A percentile compares a stretch with the other conserved stretches of the same genome.
phyloP scores from a whole-genome alignment of 2,888 invertebrate species.

The Torymus tubicola region DNA sequence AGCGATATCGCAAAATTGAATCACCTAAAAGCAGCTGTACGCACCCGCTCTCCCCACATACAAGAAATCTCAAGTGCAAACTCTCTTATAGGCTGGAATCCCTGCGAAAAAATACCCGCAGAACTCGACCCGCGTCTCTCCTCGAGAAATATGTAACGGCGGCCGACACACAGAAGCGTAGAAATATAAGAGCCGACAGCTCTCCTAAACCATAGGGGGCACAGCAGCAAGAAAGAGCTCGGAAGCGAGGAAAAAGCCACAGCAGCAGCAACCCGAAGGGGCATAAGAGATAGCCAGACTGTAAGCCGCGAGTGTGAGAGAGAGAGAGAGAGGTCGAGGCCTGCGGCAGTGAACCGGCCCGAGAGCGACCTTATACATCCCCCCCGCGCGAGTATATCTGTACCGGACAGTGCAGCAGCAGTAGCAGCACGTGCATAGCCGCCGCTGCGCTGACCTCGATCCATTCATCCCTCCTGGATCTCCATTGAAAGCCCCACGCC shows the following conservation, averaged over 20 bases:
- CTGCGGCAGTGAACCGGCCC: slow-evolving; percentile 58
- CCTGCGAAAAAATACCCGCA: too few relatives aligned
- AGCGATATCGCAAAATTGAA: too few relatives aligned
- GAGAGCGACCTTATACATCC: slow-evolving; percentile 56
- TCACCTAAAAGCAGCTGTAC: too few relatives aligned
- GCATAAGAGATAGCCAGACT: not conserved
- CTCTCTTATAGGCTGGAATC: too few relatives aligned
- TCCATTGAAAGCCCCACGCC: slow-evolving; percentile 55
- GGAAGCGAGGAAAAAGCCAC: too few relatives aligned
- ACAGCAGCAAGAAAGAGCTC: too few relatives aligned
- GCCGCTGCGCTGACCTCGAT: slow-evolving; percentile 65
- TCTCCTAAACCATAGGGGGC: not conserved
- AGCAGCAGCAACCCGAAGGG: too few relatives aligned
- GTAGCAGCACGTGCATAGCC: not conserved
- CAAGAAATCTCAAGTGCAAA: too few relatives aligned
- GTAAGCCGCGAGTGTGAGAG: not conserved
- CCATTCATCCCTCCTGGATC: slow-evolving; percentile 65
- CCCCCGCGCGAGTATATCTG: not conserved
- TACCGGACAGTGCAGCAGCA: not conserved
- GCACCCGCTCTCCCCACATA: too few relatives aligned
- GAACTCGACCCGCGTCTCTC: too few relatives aligned
- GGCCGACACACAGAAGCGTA: not conserved
- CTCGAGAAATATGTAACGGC: not conserved
- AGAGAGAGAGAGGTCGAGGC: slow-evolving; percentile 30
- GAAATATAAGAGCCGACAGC: not conserved